Evolutionary conservation across 2,113 vertebrate species (phyloP), one percentile per base, ranked within the genome.

Genomic region (Zosterops pallidus): DNA sequence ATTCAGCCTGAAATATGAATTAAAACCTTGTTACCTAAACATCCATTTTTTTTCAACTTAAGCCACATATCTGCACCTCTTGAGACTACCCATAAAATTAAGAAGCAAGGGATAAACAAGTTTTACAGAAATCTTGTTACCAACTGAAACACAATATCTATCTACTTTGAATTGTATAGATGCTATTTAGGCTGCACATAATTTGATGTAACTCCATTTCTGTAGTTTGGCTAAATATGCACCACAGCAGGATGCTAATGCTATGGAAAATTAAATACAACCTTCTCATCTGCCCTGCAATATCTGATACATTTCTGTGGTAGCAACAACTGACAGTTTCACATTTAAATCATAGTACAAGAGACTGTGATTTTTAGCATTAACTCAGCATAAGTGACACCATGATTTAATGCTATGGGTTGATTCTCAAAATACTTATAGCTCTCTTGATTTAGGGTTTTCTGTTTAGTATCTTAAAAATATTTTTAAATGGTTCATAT

Each of bases 51-150:
- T 26, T 85, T 41, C 17, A 72, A 65, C 19, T 37, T 55, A 56
- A 71, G 18, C 20, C 41, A 60, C 29, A 9, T 0, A 0, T 28
- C 28, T 37, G 7, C 0, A 2, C 5, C 16, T 92, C 29, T 37
- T 50, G 7, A 4, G 1, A 33, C 14, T 53, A 31, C 20, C 53
- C 12, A 18, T 46, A 57, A 74, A 79, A 85, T n/a, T 37, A 68
- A 55, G 18, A 44, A 55, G 18, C 9, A 18, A 75, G 22, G n/a
- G 5, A 53, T 35, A 3, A 77, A 53, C 8, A 72, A 37, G 9
- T 16, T 46, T 80, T 59, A 52, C 29, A 72, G 26, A 35, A 84
- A 63, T 60, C 12, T 59, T 67, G 5, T 19, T 64, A 44, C 16
- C 7, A 35, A 24, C 3, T 60, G 35, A 68, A 91, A 60, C 11